Percentiles rank a stretch among this genome's conserved stretches.
phyloP scores from a whole-genome alignment of 2,888 invertebrate genomes.

The Cheilosia pagana region DNA sequence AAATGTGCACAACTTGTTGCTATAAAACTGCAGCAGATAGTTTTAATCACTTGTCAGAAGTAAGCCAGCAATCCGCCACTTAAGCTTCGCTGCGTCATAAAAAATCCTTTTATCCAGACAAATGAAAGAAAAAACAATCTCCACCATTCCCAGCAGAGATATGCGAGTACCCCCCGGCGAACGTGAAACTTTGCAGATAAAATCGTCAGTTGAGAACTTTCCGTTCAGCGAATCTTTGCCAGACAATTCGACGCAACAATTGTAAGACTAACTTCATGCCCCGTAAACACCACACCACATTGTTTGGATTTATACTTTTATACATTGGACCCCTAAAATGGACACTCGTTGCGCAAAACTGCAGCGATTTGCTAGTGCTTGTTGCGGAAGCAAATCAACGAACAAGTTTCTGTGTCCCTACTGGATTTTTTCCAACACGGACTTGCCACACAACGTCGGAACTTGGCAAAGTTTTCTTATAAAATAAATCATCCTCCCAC shows the following conservation, averaged over 20 bases:
- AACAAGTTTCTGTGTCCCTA: constrained; percentile 3
- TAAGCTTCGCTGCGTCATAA: constrained; percentile 26
- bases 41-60: constrained; percentile 37
- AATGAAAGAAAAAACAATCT: constrained; percentile 8
- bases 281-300: constrained; percentile 15
- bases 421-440: constrained; percentile 1
- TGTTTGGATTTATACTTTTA: constrained; percentile 23
- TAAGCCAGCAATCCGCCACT: constrained; percentile 33
- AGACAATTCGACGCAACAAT: neutral
- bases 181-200: constrained; percentile 40
- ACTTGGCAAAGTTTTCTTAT: constrained; percentile 34
- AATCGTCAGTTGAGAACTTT: constrained; percentile 16
- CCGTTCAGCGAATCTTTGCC: neutral
- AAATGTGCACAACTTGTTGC: no score
- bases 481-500: constrained; percentile 23
- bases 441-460: neutral
- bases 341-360: constrained; percentile 17
- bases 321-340: constrained; percentile 26
- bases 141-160: neutral
- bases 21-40: neutral
- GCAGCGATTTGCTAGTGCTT: constrained; percentile 1
- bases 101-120: constrained; percentile 22
- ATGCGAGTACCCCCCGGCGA: neutral
- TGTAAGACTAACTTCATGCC: neutral
- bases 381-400: neutral